A percentile compares a stretch with the other conserved stretches of the same genome.
Evolutionary conservation across 2,797 vertebrate genomes (phyloP).

Genomic region (Micrastur ruficollis): DNA sequence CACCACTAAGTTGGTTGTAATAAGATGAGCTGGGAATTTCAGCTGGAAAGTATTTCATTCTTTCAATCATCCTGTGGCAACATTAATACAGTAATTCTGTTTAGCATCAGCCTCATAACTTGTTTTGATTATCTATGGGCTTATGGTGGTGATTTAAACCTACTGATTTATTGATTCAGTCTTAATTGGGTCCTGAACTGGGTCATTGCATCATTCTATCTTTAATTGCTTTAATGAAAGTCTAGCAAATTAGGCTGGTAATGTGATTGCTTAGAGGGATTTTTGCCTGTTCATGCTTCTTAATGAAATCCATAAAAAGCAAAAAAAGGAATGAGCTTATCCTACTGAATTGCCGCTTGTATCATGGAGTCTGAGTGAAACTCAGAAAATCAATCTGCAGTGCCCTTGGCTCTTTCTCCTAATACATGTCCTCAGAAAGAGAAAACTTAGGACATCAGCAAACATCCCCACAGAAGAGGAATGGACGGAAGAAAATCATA

Average conservation of each 20-base stretch:
- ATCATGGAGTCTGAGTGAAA: background rate
- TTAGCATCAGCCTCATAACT: background rate
- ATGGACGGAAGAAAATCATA: background rate
- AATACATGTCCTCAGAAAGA: background rate
- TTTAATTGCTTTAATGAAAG: slow-evolving; percentile 55
- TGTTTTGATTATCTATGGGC: slow-evolving; percentile 11
- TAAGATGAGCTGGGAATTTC: background rate
- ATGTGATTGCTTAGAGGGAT: slow-evolving; percentile 22
- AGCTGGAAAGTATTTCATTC: background rate
- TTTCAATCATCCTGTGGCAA: background rate
- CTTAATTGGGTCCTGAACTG: slow-evolving; percentile 44
- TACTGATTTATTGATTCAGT: slow-evolving; percentile 43
- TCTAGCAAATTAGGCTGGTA: slow-evolving; percentile 35
- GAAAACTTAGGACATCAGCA: background rate
- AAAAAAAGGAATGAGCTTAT: slow-evolving; percentile 20
- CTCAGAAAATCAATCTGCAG: background rate
- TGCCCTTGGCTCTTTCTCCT: background rate
- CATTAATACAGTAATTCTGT: background rate
- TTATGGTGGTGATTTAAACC: slow-evolving; percentile 33
- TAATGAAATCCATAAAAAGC: slow-evolving; percentile 38
- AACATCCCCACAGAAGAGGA: background rate
- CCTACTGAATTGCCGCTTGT: background rate
- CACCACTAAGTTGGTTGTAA: background rate
- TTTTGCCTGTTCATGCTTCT: slow-evolving; percentile 24
- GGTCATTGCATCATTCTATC: slow-evolving; percentile 30